phyloP scores from a whole-genome alignment of 2,797 vertebrate genomes.

The Malacoctenus gilli region DNA sequence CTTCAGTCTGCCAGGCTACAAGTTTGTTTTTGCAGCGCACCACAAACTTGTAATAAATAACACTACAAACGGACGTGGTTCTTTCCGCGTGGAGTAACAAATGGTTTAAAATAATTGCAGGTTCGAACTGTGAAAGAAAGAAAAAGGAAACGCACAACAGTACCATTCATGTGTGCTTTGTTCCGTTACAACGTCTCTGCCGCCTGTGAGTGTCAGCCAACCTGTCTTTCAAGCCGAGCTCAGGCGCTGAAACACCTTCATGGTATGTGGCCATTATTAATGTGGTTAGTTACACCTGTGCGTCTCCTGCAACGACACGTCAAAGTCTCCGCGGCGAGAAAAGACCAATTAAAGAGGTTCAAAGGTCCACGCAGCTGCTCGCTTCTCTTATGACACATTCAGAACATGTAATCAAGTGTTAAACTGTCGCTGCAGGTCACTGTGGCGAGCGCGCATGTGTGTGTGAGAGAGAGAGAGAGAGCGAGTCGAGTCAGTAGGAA shows the following conservation, averaged over 20 bases:
- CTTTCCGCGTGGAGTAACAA: too few relatives aligned
- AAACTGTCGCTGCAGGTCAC: slow-evolving; percentile 27
- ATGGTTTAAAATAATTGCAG: too few relatives aligned
- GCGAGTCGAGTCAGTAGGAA: slow-evolving; percentile 15
- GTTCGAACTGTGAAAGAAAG: too few relatives aligned
- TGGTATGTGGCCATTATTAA: slow-evolving; percentile 33
- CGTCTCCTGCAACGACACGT: slow-evolving; percentile 16
- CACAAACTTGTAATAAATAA: too few relatives aligned
- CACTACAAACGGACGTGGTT: too few relatives aligned
- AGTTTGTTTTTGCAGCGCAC: too few relatives aligned
- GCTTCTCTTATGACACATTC: slow-evolving; percentile 12
- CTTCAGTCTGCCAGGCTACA: too few relatives aligned
- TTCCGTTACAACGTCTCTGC: too few relatives aligned
- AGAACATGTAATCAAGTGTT: slow-evolving; percentile 20
- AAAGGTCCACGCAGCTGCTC: too few relatives aligned
- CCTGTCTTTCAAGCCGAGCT: slow-evolving; percentile 4
- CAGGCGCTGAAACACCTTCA: slow-evolving; percentile 10
- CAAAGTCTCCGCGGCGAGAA: slow-evolving; percentile 14
- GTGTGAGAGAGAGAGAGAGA: slow-evolving; percentile 1
- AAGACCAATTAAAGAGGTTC: slow-evolving; percentile 10
- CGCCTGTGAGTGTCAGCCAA: too few relatives aligned
- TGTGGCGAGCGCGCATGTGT: slow-evolving; percentile 1
- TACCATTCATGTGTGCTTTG: too few relatives aligned
- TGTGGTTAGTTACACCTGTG: slow-evolving; percentile 17
- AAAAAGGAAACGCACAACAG: too few relatives aligned